Conservation (phyloP, 2,113 vertebrate species). For the Alethe castanea region DNA sequence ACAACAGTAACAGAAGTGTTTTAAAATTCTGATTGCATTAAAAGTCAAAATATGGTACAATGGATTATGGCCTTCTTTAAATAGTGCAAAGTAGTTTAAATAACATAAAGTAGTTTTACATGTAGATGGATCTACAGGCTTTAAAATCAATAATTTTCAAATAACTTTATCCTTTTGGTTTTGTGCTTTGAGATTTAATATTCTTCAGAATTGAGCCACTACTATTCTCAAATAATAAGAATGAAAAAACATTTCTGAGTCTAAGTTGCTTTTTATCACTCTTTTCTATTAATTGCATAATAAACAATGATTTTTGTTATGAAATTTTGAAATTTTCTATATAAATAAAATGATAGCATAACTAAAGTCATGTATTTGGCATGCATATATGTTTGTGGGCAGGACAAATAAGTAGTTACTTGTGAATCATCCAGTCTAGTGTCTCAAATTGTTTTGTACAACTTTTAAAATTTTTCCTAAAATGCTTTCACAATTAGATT, state of each 20-base stretch:
- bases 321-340: background rate
- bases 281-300: background rate
- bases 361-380: fast-evolving
- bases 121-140: background rate
- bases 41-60: background rate
- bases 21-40: background rate
- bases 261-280: background rate
- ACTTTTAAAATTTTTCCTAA: background rate
- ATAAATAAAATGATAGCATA: background rate
- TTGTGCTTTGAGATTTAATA: background rate
- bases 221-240: background rate
- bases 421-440: background rate
- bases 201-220: background rate
- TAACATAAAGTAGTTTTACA: background rate
- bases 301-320: background rate
- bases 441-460: background rate
- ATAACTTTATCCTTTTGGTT: background rate
- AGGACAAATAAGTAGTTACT: background rate
- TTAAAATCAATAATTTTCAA: background rate
- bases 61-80: background rate
- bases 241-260: background rate
- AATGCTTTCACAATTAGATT: background rate
- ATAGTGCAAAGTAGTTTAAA: too few species aligned
- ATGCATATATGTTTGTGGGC: background rate
- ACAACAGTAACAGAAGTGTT: background rate